A percentile compares a stretch with the other conserved stretches of the same genome.
phyloP scores from a whole-genome alignment of 2,888 invertebrate genomes.

The Adela reaumurella region DNA sequence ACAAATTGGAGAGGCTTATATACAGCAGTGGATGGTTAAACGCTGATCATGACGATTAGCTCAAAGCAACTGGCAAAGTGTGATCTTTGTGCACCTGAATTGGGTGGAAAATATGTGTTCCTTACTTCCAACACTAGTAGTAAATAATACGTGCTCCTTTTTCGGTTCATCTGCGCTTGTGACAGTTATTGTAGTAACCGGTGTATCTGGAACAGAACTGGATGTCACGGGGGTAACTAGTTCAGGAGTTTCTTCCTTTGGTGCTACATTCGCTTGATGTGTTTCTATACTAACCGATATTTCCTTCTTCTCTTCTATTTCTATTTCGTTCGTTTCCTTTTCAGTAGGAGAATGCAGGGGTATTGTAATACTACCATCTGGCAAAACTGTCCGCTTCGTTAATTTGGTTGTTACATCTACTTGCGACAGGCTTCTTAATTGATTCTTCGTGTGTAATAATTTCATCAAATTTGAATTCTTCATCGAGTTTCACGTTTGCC shows the following conservation, averaged over 20 bases:
- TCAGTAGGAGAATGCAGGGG: constrained; percentile 51
- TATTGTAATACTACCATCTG: constrained; percentile 59
- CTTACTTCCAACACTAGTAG: constrained; percentile 64
- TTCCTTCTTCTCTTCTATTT: neutral
- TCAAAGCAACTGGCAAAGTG: too few relatives aligned
- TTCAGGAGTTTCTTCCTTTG: neutral
- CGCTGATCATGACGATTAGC: too few relatives aligned
- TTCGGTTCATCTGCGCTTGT: neutral
- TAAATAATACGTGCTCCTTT: constrained; percentile 56
- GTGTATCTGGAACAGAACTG: neutral
- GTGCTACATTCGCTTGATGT: neutral
- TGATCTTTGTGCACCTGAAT: constrained; percentile 62
- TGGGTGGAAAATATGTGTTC: constrained; percentile 68
- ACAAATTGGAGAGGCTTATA: too few relatives aligned
- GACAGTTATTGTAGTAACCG: neutral
- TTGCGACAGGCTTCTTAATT: neutral
- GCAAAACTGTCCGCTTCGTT: constrained; percentile 33
- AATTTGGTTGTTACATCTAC: constrained; percentile 16
- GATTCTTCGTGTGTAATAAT: neutral
- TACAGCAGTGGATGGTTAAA: too few relatives aligned
- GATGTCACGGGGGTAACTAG: neutral
- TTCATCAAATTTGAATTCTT: neutral
- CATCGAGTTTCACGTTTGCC: too few relatives aligned
- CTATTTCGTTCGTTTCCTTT: constrained; percentile 10
- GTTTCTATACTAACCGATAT: neutral